These are phyloP conservation scores for Ligdia adustata DNA, from an alignment of 2,888 invertebrate species.

Conservation along the genomic window DNA sequence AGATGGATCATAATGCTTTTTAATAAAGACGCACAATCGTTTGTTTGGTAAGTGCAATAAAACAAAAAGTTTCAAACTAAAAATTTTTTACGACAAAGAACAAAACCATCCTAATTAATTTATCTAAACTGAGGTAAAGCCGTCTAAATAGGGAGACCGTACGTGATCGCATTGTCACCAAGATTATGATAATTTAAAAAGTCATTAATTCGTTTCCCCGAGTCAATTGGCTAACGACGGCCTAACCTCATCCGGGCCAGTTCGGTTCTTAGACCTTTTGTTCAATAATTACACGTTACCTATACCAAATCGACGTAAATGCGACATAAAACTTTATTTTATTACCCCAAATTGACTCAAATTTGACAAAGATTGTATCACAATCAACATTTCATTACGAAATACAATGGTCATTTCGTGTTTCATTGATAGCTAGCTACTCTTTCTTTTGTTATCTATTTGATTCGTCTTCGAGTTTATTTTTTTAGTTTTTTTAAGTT, in stretches of 20 bases:
- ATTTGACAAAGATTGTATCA: conserved; percentile 78
- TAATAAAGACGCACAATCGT: too few relatives aligned
- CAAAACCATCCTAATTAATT: too few relatives aligned
- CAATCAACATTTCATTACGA: conserved; percentile 58
- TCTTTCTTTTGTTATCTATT: too few relatives aligned
- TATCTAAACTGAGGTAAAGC: too few relatives aligned
- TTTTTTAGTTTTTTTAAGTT: too few relatives aligned
- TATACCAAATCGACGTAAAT: conserved; percentile 77
- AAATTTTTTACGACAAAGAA: too few relatives aligned
- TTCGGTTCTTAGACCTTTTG: conserved; percentile 38
- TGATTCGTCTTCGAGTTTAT: too few relatives aligned
- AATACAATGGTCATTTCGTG: conserved; percentile 53
- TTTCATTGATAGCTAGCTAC: conserved; percentile 39
- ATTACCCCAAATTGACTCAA: conserved; percentile 79
- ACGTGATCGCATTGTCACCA: conserved; percentile 33
- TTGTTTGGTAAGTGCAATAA: too few relatives aligned
- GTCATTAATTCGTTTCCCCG: conserved; percentile 27
- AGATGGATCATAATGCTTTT: too few relatives aligned
- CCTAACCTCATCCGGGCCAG: conserved; percentile 39
- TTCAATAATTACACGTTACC: conserved; percentile 67
- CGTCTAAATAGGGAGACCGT: conserved; percentile 28
- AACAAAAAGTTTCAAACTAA: too few relatives aligned
- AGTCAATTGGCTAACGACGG: conserved; percentile 28
- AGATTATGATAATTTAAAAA: conserved; percentile 51
- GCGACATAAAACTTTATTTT: conserved; percentile 81